phyloP scores from a whole-genome alignment of 1,140 invertebrate species.

The Potamilus streckersoni region DNA sequence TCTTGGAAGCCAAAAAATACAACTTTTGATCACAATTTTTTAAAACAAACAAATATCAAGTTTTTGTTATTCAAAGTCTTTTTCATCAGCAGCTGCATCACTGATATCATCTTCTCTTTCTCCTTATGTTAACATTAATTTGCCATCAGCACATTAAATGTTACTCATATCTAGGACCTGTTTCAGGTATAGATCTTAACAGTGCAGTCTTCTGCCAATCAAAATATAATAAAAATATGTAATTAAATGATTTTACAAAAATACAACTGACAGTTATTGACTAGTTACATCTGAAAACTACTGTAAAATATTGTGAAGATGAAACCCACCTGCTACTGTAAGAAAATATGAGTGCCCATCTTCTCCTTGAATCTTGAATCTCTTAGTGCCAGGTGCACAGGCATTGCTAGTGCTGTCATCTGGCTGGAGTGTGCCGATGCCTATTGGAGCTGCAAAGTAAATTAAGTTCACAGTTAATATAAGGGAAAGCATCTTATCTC shows the following conservation, averaged over 20 bases:
- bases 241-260: not conserved
- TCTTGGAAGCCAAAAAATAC: too few species aligned
- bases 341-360: conserved; percentile 61
- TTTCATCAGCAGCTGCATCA: too few species aligned
- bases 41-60: too few species aligned
- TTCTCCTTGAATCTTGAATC: conserved; percentile 53
- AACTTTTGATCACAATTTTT: too few species aligned
- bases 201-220: not conserved
- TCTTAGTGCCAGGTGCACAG: conserved; percentile 50
- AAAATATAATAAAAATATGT: not conserved
- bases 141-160: not conserved
- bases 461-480: too few species aligned
- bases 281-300: not conserved
- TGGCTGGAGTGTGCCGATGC: conserved; percentile 23
- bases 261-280: not conserved
- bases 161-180: conserved; percentile 3
- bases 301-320: not conserved
- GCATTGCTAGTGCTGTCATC: too few species aligned
- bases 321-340: conserved; percentile 45
- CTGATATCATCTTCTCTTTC: too few species aligned
- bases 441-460: conserved; percentile 6
- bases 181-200: not conserved
- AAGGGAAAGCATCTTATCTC: too few species aligned
- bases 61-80: too few species aligned
- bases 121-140: not conserved